These are phyloP conservation scores for Nerophis lumbriciformis DNA, from an alignment of 2,113 vertebrate species.

Conservation along the genomic window DNA sequence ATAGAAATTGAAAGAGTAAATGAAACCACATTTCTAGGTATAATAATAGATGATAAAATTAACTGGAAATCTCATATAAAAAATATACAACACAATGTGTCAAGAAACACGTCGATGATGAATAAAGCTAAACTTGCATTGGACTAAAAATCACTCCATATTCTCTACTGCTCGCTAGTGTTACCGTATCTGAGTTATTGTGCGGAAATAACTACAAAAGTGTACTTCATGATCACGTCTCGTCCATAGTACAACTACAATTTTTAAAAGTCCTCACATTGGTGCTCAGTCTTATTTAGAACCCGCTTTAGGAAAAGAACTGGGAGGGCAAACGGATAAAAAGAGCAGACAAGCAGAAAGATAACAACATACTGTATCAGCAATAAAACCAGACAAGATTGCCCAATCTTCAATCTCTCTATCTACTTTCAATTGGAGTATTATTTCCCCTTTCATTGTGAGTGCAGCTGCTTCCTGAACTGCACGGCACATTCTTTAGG, in stretches of 20 bases:
- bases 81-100: too few species aligned
- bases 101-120: too few species aligned
- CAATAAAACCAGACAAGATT: slow-evolving; percentile 42
- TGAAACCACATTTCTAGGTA: too few species aligned
- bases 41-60: too few species aligned
- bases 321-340: slow-evolving; percentile 5
- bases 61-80: too few species aligned
- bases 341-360: slow-evolving; percentile 10
- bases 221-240: too few species aligned
- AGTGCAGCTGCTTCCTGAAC: slow-evolving; percentile 39
- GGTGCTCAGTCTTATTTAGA: slow-evolving; percentile 50
- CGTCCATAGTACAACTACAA: not conserved
- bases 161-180: too few species aligned
- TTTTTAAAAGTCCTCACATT: slow-evolving; percentile 18
- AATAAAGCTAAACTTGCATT: too few species aligned
- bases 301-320: slow-evolving; percentile 36
- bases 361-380: slow-evolving; percentile 42
- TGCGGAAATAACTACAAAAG: too few species aligned
- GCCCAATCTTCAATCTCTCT: slow-evolving; percentile 14
- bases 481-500: slow-evolving; percentile 13
- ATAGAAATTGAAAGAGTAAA: too few species aligned
- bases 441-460: slow-evolving; percentile 9
- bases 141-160: too few species aligned
- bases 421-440: slow-evolving; percentile 11
- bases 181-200: too few species aligned